phyloP scores from a whole-genome alignment of 2,113 vertebrate species.

The human region DNA sequence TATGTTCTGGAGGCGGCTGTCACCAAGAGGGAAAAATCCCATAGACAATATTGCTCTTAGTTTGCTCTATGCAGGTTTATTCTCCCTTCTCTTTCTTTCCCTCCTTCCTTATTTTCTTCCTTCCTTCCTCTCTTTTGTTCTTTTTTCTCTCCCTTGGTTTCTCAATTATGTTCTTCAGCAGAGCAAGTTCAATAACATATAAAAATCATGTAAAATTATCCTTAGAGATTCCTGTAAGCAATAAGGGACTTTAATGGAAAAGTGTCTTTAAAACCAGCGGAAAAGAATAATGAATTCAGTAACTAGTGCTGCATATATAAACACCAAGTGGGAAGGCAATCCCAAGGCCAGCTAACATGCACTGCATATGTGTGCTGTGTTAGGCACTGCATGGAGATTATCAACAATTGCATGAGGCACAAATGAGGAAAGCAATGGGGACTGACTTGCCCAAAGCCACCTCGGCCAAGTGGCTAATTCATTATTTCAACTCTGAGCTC shows the following conservation, averaged over 20 bases:
- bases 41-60: accelerated
- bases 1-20: accelerated
- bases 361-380: neutral
- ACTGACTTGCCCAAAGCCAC: neutral
- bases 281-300: neutral
- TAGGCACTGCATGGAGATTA: neutral
- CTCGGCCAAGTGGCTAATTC: accelerated
- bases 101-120: too few species aligned
- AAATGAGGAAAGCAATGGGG: accelerated
- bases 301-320: neutral
- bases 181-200: neutral
- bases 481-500: accelerated
- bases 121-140: too few species aligned
- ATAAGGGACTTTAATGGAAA: neutral
- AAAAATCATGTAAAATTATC: neutral
- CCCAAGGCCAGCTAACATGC: too few species aligned
- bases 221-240: neutral
- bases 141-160: neutral
- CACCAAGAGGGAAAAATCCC: accelerated
- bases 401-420: accelerated
- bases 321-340: neutral
- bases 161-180: neutral
- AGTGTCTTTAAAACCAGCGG: accelerated
- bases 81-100: neutral
- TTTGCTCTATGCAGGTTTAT: accelerated